Conservation (phyloP, 2,797 vertebrate genomes). For the Ctenochaetus hawaiiensis region DNA sequence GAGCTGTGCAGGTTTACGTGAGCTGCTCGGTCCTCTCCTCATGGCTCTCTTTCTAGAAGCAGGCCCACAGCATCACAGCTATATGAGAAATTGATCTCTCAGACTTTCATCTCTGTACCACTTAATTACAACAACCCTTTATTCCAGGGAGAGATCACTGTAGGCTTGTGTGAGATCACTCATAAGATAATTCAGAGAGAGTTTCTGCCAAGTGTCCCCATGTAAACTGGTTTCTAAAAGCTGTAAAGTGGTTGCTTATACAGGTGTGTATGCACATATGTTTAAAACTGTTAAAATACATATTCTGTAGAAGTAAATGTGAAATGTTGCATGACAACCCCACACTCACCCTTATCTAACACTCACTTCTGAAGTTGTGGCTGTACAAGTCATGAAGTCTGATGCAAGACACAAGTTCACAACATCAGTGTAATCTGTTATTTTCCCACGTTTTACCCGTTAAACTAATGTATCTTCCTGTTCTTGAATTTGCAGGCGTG, state of each 20-base stretch:
- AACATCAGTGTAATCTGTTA: neutral
- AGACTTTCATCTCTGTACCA: conserved; percentile 28
- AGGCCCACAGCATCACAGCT: conserved; percentile 53
- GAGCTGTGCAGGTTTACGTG: conserved; percentile 19
- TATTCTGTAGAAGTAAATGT: neutral
- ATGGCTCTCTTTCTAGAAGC: neutral
- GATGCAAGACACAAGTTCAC: neutral
- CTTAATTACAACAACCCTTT: conserved; percentile 8
- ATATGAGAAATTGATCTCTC: conserved; percentile 5
- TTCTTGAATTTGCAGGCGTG: conserved; percentile 51
- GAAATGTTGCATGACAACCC: neutral
- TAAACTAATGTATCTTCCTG: conserved; percentile 12
- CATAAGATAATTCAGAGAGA: conserved; percentile 16
- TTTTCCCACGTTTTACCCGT: neutral
- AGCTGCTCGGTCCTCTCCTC: conserved; percentile 6
- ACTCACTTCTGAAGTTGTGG: neutral
- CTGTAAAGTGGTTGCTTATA: neutral
- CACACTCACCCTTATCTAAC: too few relatives aligned
- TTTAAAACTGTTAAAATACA: neutral
- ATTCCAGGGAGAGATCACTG: neutral
- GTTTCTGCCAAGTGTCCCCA: conserved; percentile 34
- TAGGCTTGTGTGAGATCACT: neutral
- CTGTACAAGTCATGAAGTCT: neutral
- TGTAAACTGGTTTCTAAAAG: conserved; percentile 27
- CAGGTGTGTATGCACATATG: neutral